Evolutionary conservation across 64 coral and sea anemone genomes (phyloP).

Genomic region (Hydrozoanthus tunicans): DNA sequence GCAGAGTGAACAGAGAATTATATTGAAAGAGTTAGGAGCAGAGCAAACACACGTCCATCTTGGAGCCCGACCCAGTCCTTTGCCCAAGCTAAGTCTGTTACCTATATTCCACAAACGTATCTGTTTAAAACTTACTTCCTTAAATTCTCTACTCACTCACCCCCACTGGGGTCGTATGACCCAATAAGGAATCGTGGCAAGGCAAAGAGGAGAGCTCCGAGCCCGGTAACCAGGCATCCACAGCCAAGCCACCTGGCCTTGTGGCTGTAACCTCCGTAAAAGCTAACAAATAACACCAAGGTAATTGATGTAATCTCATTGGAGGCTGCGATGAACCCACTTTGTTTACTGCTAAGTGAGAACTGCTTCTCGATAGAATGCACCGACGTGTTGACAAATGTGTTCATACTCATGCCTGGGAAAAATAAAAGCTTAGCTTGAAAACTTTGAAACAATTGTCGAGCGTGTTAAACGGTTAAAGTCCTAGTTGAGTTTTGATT

Average conservation of each 20-base stretch:
- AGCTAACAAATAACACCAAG: conserved; percentile 31
- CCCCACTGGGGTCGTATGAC: conserved; percentile 29
- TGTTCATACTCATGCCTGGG: conserved; percentile 34
- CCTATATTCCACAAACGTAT: no score
- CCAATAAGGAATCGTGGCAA: conserved; percentile 45
- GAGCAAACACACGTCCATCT: no score
- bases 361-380: conserved; percentile 50
- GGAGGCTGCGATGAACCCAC: conserved; percentile 43
- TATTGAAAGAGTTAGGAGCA: no score
- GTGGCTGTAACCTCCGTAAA: conserved; percentile 44
- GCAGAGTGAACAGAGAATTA: no score
- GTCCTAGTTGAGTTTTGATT: no score
- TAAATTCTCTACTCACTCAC: not conserved
- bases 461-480: no score
- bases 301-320: conserved; percentile 45
- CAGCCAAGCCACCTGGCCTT: conserved; percentile 45
- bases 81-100: no score
- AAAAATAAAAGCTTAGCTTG: not conserved
- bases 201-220: conserved; percentile 8
- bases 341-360: conserved; percentile 48
- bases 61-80: no score
- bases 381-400: conserved; percentile 37
- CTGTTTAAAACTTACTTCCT: no score
- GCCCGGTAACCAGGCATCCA: conserved; percentile 49
- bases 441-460: no score